These are phyloP conservation scores for Coregonus clupeaformis DNA, from an alignment of 2,113 vertebrate genomes.

Conservation along the genomic window DNA sequence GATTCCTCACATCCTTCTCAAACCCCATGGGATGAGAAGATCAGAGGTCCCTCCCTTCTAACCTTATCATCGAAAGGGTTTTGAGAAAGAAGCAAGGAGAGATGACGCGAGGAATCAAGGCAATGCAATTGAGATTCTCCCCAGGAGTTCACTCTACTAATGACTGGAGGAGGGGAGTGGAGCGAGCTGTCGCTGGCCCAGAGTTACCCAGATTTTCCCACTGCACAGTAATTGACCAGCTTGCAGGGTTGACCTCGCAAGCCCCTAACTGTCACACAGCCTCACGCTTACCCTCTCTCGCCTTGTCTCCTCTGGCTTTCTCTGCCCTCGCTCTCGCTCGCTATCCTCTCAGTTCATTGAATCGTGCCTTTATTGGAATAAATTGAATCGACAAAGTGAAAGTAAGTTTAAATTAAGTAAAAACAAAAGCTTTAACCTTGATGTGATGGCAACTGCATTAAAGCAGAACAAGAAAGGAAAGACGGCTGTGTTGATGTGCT, in stretches of 20 bases:
- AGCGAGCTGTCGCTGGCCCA: neutral
- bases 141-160: neutral
- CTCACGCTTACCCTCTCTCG: neutral
- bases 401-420: slow-evolving; percentile 29
- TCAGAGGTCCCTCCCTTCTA: too few species aligned
- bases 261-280: neutral
- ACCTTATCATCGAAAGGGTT: too few species aligned
- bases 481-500: neutral
- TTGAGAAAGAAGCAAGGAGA: too few species aligned
- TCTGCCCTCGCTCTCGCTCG: slow-evolving; percentile 1
- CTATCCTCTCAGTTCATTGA: neutral
- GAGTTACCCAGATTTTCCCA: neutral
- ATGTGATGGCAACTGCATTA: neutral
- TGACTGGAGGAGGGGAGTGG: neutral
- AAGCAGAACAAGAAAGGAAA: neutral
- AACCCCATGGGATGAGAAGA: too few species aligned
- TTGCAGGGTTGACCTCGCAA: neutral
- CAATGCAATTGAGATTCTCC: neutral
- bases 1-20: too few species aligned
- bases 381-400: slow-evolving; percentile 3
- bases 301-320: neutral
- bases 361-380: slow-evolving; percentile 4
- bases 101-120: too few species aligned
- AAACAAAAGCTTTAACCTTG: slow-evolving; percentile 10
- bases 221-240: neutral